Percentiles rank a stretch among this genome's conserved stretches.
Conservation (phyloP, 2,888 invertebrate genomes). For the Oscheius sp. region DNA sequence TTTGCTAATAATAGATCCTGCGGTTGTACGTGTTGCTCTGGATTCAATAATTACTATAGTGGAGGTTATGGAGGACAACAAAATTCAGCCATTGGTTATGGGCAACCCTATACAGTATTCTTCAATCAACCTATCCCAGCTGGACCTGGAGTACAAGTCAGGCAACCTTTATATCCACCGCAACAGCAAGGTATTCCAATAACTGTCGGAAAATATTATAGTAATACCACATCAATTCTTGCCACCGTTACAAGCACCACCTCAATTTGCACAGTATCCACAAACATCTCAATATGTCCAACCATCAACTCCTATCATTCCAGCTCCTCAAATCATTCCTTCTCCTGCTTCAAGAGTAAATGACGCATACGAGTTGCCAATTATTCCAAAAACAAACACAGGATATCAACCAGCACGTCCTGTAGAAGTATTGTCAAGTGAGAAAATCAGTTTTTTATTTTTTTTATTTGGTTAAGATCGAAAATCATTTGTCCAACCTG, state of each 20-base stretch:
- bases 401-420: conserved; percentile 10
- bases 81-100: neutral
- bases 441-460: neutral
- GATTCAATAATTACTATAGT: neutral
- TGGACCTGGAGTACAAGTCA: neutral
- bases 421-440: neutral
- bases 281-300: neutral
- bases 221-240: neutral
- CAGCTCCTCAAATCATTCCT: neutral
- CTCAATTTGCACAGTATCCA: neutral
- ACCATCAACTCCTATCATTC: neutral
- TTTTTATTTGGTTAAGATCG: neutral
- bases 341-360: neutral
- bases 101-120: conserved; percentile 7
- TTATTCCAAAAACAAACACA: neutral
- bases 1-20: neutral
- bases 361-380: neutral
- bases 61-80: neutral
- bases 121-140: conserved; percentile 14
- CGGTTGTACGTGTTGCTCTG: conserved; percentile 6
- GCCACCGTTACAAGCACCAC: conserved; percentile 7
- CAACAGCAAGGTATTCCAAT: conserved; percentile 1
- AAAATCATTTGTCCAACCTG: neutral
- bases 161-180: neutral
- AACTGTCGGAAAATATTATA: neutral